Evolutionary conservation across 2,797 vertebrate genomes (phyloP).

Genomic region (Eulemur mongoz): DNA sequence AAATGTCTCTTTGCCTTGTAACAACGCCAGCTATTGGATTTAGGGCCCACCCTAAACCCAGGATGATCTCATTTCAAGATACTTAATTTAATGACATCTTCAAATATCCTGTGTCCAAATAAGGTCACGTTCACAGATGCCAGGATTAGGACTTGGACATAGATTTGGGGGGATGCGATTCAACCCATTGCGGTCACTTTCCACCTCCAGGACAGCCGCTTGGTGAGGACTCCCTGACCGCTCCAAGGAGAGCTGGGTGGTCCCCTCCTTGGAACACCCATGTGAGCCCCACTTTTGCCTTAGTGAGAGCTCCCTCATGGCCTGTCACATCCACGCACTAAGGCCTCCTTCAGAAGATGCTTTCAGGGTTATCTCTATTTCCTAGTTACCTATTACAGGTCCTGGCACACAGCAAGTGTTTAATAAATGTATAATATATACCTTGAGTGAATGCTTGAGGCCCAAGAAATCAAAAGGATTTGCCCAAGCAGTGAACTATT

Average conservation of each 20-base stretch:
- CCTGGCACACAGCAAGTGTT: neutral
- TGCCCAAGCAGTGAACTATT: neutral
- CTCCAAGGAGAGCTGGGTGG: neutral
- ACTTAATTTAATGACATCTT: neutral
- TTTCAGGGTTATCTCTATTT: neutral
- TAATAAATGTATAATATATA: neutral
- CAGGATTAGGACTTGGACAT: neutral
- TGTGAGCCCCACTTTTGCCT: neutral
- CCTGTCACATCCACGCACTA: too few relatives aligned
- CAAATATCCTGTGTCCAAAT: neutral
- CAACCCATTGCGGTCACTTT: fast-evolving
- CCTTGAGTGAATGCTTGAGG: neutral
- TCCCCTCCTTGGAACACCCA: neutral
- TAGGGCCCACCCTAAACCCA: neutral
- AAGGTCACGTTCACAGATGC: neutral
- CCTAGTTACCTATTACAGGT: neutral
- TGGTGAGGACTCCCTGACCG: fast-evolving
- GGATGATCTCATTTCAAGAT: neutral
- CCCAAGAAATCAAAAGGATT: neutral
- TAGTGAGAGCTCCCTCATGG: neutral
- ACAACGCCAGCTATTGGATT: too few relatives aligned
- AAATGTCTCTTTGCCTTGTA: neutral
- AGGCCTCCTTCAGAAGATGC: neutral
- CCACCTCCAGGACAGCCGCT: neutral
- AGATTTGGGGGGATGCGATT: too few relatives aligned